Base-by-base conservation (phyloP, 35 echinoderm and acorn worm genomes). In the Acanthaster planci region DNA sequence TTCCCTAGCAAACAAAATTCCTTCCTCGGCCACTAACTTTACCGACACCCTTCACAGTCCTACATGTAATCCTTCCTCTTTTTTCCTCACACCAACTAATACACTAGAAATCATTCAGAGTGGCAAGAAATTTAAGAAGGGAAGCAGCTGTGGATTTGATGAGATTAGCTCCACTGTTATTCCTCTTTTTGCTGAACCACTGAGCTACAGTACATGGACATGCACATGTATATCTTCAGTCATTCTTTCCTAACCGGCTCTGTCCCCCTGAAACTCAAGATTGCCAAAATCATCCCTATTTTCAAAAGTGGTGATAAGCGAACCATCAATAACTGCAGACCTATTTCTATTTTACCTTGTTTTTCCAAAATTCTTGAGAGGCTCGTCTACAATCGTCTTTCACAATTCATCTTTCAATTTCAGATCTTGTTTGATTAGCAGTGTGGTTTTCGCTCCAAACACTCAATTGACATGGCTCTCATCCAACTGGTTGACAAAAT, bases 171-270 rank as follows among this genome's bases (percentile, higher is more conserved):
- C 51, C 34, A 50, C 79, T 38, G 40, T 86, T 35, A 80, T 94
- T 40, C 26, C 37, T 51, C 40, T 44, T 14, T 39, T 94, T 53
- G 38, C 58, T 18, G 5, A 10, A 35, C 87, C 92, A 7, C 67
- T 89, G 22, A 76, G 58, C 47, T 78, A n/a, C n/a, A n/a, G n/a
- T n/a, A n/a, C n/a, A n/a, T n/a, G n/a, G n/a, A n/a, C n/a, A n/a
- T n/a, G n/a, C n/a, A n/a, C n/a, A n/a, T n/a, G n/a, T n/a, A 94
- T 56, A 78, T 94, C 55, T 82, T 89, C 75, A 94, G 86, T 77
- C 56, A 58, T 3, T 90, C 82, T 39, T 80, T 93, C n/a, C 51
- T 44, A 10, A 51, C 35, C 51, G 86, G 76, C 47, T 34, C 79
- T 85, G 80, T 93, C 47, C 91, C 91, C 26, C 34, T 60, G 39